Base-by-base conservation (phyloP, 2,797 vertebrate species). In the Synaphobranchus kaupii region DNA sequence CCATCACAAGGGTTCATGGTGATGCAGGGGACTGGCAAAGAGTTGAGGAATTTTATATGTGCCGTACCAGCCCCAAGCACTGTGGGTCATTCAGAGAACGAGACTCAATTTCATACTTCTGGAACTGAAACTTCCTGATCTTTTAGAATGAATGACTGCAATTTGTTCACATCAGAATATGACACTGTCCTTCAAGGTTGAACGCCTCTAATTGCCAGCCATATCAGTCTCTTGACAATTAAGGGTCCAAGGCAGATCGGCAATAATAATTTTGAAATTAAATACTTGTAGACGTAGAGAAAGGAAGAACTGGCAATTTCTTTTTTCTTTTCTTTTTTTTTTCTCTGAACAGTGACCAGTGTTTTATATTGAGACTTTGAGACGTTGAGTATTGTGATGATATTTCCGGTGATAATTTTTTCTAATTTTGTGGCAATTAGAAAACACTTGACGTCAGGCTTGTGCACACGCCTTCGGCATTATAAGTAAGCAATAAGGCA, bases 141-240 rank as follows among this genome's bases (percentile, higher is more conserved):
- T 90, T 89, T 34, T 54, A 90, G 90, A 91, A 89, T 50, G 52
- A 90, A 81, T 90, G 92, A 91, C 86, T 54, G 31, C 92, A 94
- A 96, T 96, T 95, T 95, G 91, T 96, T 95, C 93, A 89, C 85
- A 92, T 95, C 91, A 92, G 88, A 94, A 94, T 92, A 92, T 89
- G 94, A 91, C 95, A 94, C 93, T 95, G 95, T 95, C 95, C 95
- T 96, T 96, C 96, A 97, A 96, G 95, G 93, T 92, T 96, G 94
- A 96, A 90, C 94, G 91, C 86, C 50, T 94, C 85, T 96, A 96
- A 96, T 95, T 96, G 93, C 92, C 90, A 92, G 92, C 95, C 92
- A 93, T 93, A 95, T 96, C 96, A 96, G 94, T 95, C 93, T 94
- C 93, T 92, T 95, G 94, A 95, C 89, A 95, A 95, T 95, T 95